Base-by-base conservation (phyloP, 2,888 invertebrate species). In the Trypoxylon attenuatum region DNA sequence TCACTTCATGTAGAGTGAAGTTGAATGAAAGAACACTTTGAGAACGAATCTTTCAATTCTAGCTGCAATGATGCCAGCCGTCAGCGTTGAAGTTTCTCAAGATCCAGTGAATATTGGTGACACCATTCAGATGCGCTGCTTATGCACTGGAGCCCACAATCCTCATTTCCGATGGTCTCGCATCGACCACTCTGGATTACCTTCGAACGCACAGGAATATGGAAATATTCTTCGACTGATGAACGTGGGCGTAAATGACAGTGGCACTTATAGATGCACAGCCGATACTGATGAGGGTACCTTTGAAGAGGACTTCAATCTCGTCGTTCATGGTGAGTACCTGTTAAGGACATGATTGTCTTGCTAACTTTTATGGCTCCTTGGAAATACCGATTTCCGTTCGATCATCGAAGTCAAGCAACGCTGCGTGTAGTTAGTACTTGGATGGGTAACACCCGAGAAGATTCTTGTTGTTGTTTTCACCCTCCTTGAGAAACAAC, bases 241-340 rank as follows among this genome's bases (percentile, higher is more conserved):
- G 1, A 88, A 89, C 67, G 89, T 93, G 1, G 87, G 88, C 54
- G 86, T 89, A 2, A 90, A 90, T 55, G 92, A 94, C 84, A 90
- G 90, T 22, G 94, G 94, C 39, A 86, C 89, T 4, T 94, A 94
- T 82, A 88, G 90, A 39, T 94, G 94, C 80, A 90, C 90, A 58
- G 93, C 91, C 0, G 84, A 87, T 53, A 90, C 90, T 19, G 77
- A 82, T 3, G 88, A 87, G 13, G 90, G 90, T 22, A 85, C 86
- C 21, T 89, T 90, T 67, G 88, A 89, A 59, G 89, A 90, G 62
- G 91, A 91, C 76, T 91, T 91, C 77, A 87, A 88, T 38, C 85
- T 92, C 2, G 85, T 88, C 49, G 89, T 92, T 56, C 89, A 90
- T 84, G 91, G 91, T 92, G 87, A 25, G 8, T 5, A 5, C 8